Evolutionary conservation across 2,113 vertebrate genomes (phyloP), one percentile per base, ranked within the genome.

Genomic region (Archocentrus centrarchus): DNA sequence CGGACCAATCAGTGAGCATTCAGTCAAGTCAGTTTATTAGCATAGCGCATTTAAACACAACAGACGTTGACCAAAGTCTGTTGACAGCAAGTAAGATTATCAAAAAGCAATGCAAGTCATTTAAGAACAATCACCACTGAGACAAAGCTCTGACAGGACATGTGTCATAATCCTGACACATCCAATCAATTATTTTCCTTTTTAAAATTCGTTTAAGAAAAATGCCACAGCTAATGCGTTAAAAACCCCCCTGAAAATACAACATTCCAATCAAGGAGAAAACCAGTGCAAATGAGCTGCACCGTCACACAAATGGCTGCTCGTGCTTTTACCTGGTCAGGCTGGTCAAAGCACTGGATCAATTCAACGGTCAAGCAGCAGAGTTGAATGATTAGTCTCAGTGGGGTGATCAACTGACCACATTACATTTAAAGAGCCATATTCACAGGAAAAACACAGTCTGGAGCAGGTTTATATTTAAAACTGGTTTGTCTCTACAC

Each of bases 1-100:
- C 77, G 11, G 85, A 18, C 88, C 90, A 92, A 92, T 90, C 86
- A 79, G 79, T 22, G 77, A 59, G 81, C 61, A 17, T 73, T 73
- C 47, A 50, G 64, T 70, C 64, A 70, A 50, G 41, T 70, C 64
- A 50, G 41, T 50, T 70, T 70, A 50, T 70, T 15, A 30, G 47
- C 24, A 30, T 70, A 18, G 41, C 41, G 47, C 41, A 68, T 68
- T 47, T 47, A 18, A 68, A 47, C 8, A 18, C 22, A 47, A 47
- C 64, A 47, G 41, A 68, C 22, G 0, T 0, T 68, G 13, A 27
- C 39, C 14, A 68, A 47, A 68, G 39, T 47, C 63, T 68, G 39
- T 39, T 35, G 35, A 66, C 39, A 0, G 2, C 64, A 68, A 47
- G 22, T 47, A 68, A 15, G 41, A 70, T 68, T 17, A 47, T 18